phyloP scores from a whole-genome alignment of 2,888 invertebrate species.

The Monoplex corrugatus region DNA sequence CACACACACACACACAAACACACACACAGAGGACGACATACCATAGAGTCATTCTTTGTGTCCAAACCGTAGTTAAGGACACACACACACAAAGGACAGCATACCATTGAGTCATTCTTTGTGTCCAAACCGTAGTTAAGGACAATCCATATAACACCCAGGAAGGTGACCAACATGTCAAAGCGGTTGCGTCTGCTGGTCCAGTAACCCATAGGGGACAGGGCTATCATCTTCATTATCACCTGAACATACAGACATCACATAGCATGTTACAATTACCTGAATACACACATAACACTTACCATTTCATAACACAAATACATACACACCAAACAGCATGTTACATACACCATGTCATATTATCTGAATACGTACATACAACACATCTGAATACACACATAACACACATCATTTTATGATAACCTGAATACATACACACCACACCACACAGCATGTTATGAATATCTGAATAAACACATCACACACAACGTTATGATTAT shows the following conservation, averaged over 20 bases:
- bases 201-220: slow-evolving; percentile 98
- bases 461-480: not conserved
- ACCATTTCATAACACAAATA: too few species aligned
- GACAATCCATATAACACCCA: slow-evolving; percentile 98
- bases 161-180: slow-evolving; percentile 97
- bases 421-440: not conserved
- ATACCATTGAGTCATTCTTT: slow-evolving; percentile 22
- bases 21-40: too few species aligned
- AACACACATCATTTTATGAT: too few species aligned
- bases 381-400: too few species aligned
- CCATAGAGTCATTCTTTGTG: too few species aligned
- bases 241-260: slow-evolving; percentile 83
- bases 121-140: slow-evolving; percentile 88
- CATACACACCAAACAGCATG: too few species aligned
- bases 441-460: too few species aligned
- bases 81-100: too few species aligned
- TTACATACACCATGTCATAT: too few species aligned
- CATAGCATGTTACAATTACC: not conserved
- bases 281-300: not conserved
- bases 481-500: not conserved
- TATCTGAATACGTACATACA: too few species aligned
- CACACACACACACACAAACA: too few species aligned
- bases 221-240: slow-evolving; percentile 98
- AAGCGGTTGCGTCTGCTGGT: slow-evolving; percentile 98
- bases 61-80: too few species aligned